Evolutionary conservation across 1,140 invertebrate genomes (phyloP), one percentile per base, ranked within the genome.

Genomic region (fruit fly (Drosophila melanogaster)): DNA sequence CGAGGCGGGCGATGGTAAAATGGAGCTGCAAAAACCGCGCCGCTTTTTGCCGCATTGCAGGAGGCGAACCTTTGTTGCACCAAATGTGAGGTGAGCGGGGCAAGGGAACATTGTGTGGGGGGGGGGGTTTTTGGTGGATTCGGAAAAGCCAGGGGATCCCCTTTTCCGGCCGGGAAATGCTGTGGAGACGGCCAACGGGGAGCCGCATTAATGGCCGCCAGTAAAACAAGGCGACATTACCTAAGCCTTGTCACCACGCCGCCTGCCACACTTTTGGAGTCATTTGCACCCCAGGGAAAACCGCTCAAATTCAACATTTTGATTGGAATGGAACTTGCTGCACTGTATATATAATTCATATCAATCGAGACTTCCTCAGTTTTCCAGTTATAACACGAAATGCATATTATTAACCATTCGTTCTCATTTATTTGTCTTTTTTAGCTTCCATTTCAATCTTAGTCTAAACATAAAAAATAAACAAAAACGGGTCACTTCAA

Each of bases 41-140:
- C 85, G 84, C 84, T 80, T 89, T 70, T 89, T 89, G 84, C 84
- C 84, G 84, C 84, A 89, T 90, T 89, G 84, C 84, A 89, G 84
- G 64, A 78, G 59, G 54, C 64, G 67, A 76, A 58, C 85, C 80
- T 89, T 89, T 89, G 84, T 89, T 80, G 84, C 84, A 72, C 69
- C 61, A 60, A 65, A 71, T 60, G 54, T 50, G 55, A 58, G 43
- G 35, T 22, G 19, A 22, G 19, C 19, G 19, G 19, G 19, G 19
- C 19, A 19, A 19, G 19, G 19, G 19, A 19, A 19, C 19, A n/a
- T n/a, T n/a, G n/a, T n/a, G n/a, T n/a, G 30, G 38, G 7, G 6
- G 1, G 6, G 14, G 40, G 15, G n/a, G n/a, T n/a, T n/a, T n/a
- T n/a, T 6, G 11, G 14, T 7, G 14, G n/a, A 12, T 40, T 55